Percentiles rank a stretch among this genome's conserved stretches.
Conservation (phyloP, 2,797 vertebrate genomes). For the Salmo trutta region DNA sequence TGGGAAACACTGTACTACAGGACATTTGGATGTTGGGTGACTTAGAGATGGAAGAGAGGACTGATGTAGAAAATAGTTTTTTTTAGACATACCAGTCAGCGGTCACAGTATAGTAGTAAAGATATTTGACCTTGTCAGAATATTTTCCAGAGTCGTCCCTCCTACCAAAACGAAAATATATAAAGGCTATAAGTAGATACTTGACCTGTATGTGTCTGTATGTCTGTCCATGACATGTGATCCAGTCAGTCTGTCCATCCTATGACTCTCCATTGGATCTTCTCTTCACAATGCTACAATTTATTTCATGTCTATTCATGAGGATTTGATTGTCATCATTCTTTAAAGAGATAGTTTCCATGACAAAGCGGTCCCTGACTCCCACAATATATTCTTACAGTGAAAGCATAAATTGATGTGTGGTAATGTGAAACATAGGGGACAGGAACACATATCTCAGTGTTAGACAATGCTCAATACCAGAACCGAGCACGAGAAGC, state of each 20-base stretch:
- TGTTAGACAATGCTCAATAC: neutral
- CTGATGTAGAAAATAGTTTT: slow-evolving; percentile 2
- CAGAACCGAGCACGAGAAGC: slow-evolving; percentile 2
- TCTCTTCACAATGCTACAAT: neutral
- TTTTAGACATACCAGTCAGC: slow-evolving; percentile 26
- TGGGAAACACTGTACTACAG: no score
- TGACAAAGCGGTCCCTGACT: slow-evolving; percentile 64
- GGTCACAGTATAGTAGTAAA: slow-evolving; percentile 71
- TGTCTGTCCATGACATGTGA: neutral
- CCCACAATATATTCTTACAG: slow-evolving; percentile 14
- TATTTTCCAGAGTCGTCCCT: slow-evolving; percentile 34
- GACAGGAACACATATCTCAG: slow-evolving; percentile 15
- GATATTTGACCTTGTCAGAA: slow-evolving; percentile 47
- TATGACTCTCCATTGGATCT: neutral
- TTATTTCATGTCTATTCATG: slow-evolving; percentile 9
- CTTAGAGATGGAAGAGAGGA: slow-evolving; percentile 23
- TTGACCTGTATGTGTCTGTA: slow-evolving; percentile 22
- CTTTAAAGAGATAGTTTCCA: slow-evolving; percentile 51
- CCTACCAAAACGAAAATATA: slow-evolving; percentile 28
- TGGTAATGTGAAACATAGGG: slow-evolving; percentile 37
- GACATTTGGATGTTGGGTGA: slow-evolving; percentile 31
- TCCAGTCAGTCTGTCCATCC: slow-evolving; percentile 16
- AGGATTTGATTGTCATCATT: slow-evolving; percentile 77
- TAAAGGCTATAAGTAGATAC: slow-evolving; percentile 24
- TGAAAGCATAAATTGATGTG: slow-evolving; percentile 13